Evolutionary conservation across 1,140 invertebrate species (phyloP).

Genomic region (Heliconius hewitsoni): DNA sequence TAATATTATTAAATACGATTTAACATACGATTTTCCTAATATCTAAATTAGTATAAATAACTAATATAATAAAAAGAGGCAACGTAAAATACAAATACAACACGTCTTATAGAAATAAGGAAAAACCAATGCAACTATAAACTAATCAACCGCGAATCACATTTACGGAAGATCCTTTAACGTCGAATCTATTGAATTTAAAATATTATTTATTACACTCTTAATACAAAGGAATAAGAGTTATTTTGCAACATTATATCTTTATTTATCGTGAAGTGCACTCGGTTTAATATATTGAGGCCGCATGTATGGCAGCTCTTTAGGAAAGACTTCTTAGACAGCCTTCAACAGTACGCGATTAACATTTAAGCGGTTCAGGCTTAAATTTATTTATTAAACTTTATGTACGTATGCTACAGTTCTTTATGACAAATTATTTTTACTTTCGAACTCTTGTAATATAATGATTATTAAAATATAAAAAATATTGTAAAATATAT

Average conservation of each 20-base stretch:
- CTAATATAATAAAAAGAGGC: too few species aligned
- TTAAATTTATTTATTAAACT: neutral
- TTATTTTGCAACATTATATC: conserved; percentile 24
- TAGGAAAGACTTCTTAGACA: conserved; percentile 18
- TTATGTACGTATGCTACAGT: neutral
- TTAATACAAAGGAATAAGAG: conserved; percentile 34
- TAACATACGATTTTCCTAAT: too few species aligned
- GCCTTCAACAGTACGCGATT: conserved; percentile 24
- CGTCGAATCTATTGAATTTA: conserved; percentile 38
- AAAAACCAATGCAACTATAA: conserved; percentile 23
- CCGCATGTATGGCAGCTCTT: conserved; percentile 17
- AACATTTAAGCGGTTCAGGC: neutral
- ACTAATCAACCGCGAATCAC: conserved; percentile 28
- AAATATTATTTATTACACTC: conserved; percentile 29
- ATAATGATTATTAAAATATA: too few species aligned
- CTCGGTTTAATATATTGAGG: conserved; percentile 32
- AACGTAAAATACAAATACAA: neutral
- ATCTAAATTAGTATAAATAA: too few species aligned
- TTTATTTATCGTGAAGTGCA: conserved; percentile 40
- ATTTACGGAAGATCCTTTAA: conserved; percentile 49
- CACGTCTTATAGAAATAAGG: conserved; percentile 14
- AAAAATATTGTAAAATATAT: too few species aligned
- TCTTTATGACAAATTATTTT: neutral
- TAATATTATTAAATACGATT: too few species aligned
- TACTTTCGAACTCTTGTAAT: neutral